Base-by-base conservation (phyloP, 2,797 vertebrate species). In the Cirrhinus molitorella region DNA sequence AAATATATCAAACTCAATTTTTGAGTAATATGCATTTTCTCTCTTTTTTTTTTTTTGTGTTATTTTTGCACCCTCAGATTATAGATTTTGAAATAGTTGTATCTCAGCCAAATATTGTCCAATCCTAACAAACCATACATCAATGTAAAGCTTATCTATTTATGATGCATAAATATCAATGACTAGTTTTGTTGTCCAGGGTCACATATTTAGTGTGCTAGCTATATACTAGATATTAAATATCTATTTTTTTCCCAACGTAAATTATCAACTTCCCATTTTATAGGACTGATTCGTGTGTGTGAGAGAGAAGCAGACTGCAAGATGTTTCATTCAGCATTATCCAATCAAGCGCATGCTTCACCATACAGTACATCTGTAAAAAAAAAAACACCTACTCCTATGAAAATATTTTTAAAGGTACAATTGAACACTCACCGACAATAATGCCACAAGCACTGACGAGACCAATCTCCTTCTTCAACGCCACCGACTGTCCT, bases 401-500 rank as follows among this genome's bases (percentile, higher is more conserved):
- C 28, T 14, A 63, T 65, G 75, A 57, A 37, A 25, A 43, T 28
- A 37, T 11, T 5, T 2, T 3, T 21, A 17, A 21, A 28, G n/a
- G 0, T 28, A 45, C 3, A 68, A 55, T 21, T 51, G 1, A 3
- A 31, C 37, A 94, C 97, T 97, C 59, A 98, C 97, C 97, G n/a
- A 98, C 94, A 23, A 98, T 98, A 79, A 98, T 98, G 0, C 97
- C 97, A 71, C 97, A 98, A 14, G 96, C 97, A 85, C 97, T 98
- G 83, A 97, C 94, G 13, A 98, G 95, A 34, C 97, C 97, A 77
- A 98, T 98, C 85, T 98, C 96, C 77, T 98, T 97, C 93, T 98
- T 98, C 86, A 98, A 94, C 4, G 95, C 95, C 9, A 98, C 97
- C 3, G 94, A 90, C 51, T 88, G 91, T 65, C 89, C 93, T 0